Conservation (phyloP, 2,888 invertebrate genomes). For the Sarcophaga rosellei region DNA sequence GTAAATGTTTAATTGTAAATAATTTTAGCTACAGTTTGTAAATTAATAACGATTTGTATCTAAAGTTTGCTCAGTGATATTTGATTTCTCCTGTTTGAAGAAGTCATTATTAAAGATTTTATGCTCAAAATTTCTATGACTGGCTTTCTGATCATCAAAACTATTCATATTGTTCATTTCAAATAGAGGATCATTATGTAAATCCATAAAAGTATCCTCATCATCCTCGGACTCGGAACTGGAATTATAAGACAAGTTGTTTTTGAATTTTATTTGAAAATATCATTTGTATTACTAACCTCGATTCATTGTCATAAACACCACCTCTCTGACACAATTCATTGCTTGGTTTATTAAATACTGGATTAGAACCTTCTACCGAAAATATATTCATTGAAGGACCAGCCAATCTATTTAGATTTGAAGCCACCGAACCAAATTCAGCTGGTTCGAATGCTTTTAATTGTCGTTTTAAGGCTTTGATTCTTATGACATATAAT, state of each 20-base stretch:
- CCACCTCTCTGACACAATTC: conserved; percentile 23
- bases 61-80: conserved; percentile 34
- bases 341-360: conserved; percentile 83
- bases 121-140: conserved; percentile 52
- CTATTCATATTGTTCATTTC: conserved; percentile 64
- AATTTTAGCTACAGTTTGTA: conserved; percentile 17
- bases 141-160: conserved; percentile 15
- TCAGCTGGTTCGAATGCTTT: conserved; percentile 84
- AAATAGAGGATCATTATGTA: conserved; percentile 84
- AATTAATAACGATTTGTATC: conserved; percentile 25
- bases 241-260: neutral
- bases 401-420: conserved; percentile 82
- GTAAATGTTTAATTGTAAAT: conserved; percentile 7
- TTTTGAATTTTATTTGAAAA: conserved; percentile 13
- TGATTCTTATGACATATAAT: conserved; percentile 83
- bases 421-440: conserved; percentile 85
- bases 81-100: conserved; percentile 45
- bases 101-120: conserved; percentile 65
- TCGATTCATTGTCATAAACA: conserved; percentile 59
- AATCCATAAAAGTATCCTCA: conserved; percentile 85
- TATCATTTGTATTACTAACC: conserved; percentile 47
- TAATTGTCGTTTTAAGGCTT: conserved; percentile 83
- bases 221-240: conserved; percentile 82
- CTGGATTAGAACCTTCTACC: conserved; percentile 87
- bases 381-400: conserved; percentile 88